These are phyloP conservation scores for Hydraecia micacea DNA, from an alignment of 2,888 invertebrate genomes.

Conservation along the genomic window DNA sequence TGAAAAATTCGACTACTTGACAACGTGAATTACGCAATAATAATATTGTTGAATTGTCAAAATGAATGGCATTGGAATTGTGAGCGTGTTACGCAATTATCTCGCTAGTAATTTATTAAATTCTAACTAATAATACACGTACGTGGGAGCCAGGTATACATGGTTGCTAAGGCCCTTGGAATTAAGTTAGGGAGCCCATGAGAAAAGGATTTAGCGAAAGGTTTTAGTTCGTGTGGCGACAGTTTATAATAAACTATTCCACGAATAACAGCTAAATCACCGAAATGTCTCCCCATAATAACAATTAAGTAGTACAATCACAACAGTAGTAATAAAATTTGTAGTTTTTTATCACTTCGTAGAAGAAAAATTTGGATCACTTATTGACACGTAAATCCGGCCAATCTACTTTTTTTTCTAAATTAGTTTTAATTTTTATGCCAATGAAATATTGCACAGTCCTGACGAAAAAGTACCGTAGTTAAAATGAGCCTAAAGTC, in stretches of 20 bases:
- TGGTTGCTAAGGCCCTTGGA: conserved; percentile 91
- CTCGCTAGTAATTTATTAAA: neutral
- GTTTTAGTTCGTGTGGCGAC: conserved; percentile 96
- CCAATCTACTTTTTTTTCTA: neutral
- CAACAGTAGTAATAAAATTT: neutral
- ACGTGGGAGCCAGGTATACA: conserved; percentile 93
- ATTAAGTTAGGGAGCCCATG: conserved; percentile 94
- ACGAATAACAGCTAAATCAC: conserved; percentile 93
- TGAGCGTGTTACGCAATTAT: neutral
- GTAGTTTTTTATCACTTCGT: neutral
- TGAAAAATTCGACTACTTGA: neutral
- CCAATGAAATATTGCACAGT: neutral
- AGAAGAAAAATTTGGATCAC: too few relatives aligned
- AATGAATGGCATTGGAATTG: neutral
- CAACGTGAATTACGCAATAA: neutral
- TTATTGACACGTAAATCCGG: neutral
- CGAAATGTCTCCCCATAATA: conserved; percentile 91
- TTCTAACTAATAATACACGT: conserved; percentile 60
- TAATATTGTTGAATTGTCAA: neutral
- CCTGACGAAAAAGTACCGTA: conserved; percentile 19
- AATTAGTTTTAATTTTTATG: neutral
- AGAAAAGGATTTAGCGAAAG: conserved; percentile 93
- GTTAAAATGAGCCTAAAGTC: neutral
- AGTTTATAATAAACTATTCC: conserved; percentile 95
- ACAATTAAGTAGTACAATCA: neutral